Evolutionary conservation across 2,113 vertebrate genomes (phyloP), one percentile per base, ranked within the genome.

Genomic region (Thamnophis sirtalis): DNA sequence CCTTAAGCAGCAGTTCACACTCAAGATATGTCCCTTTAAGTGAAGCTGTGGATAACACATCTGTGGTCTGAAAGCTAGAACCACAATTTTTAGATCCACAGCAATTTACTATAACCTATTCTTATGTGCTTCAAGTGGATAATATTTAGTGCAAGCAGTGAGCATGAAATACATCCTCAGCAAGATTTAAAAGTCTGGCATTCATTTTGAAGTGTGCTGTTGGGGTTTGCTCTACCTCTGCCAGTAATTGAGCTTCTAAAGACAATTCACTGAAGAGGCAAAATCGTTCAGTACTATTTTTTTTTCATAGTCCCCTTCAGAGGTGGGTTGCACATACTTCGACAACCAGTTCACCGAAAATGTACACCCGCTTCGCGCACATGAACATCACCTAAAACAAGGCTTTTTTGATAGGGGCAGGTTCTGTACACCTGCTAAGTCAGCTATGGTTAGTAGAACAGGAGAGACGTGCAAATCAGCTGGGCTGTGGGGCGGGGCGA

Each of bases 1-100:
- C 91, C 93, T 68, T 54, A 94, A 94, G 92, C 93, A 95, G 38
- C 84, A 50, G 87, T 91, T 94, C 58, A 95, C 17, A n/a, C 49
- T 55, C 50, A 88, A 38, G 43, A 89, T 89, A 28, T 53, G 43
- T 89, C 60, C 54, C 84, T 6, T 2, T 85, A 21, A 86, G 38
- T 43, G n/a, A 84, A 13, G 8, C 43, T 58, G 51, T 22, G 60
- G 15, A 19, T 38, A 89, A 63, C 24, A 21, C 24, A 6, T 3
- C 26, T 51, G 13, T 80, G 26, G 26, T n/a, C 38, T 15, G 43
- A 73, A 89, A 24, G 55, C 54, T 80, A 21, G 73, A 43, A 21
- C 73, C 33, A 21, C 33, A 48, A n/a, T 43, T 93, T 17, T 84
- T n/a, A 26, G 92, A 92, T 90, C 87, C 33, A 80, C 7, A 80